Percentiles rank a stretch among this genome's conserved stretches.
Evolutionary conservation across 2,113 vertebrate genomes (phyloP).

Genomic region (Harpagus bidentatus): DNA sequence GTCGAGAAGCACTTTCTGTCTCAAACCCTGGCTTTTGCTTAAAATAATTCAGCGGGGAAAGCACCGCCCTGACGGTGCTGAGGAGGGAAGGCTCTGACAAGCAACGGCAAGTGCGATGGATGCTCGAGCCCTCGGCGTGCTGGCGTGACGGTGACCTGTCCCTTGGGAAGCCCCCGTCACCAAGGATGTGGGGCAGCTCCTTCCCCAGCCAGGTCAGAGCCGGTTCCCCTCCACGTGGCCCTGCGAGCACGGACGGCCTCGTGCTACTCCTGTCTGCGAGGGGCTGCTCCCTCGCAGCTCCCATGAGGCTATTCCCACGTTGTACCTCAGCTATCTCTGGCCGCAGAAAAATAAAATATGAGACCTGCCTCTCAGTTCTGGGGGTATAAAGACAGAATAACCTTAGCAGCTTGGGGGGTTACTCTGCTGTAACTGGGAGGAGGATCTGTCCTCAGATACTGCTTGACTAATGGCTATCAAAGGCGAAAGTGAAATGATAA

Average conservation of each 20-base stretch:
- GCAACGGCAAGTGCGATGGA: neutral
- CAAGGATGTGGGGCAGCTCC: neutral
- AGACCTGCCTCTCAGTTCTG: neutral
- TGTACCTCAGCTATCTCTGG: neutral
- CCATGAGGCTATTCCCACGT: fast-evolving
- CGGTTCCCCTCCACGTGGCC: fast-evolving
- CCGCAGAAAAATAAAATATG: neutral
- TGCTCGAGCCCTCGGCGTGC: fast-evolving
- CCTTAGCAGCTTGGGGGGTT: neutral
- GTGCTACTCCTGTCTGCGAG: neutral
- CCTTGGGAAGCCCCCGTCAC: neutral
- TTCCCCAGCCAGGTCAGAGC: neutral
- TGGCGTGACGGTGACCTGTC: neutral
- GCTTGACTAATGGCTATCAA: neutral
- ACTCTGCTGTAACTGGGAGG: neutral
- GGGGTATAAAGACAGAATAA: neutral
- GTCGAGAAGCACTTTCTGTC: neutral
- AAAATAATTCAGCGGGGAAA: neutral
- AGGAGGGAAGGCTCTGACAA: neutral
- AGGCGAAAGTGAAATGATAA: neutral
- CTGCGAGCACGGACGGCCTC: fast-evolving
- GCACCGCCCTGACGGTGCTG: fast-evolving
- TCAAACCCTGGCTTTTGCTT: neutral
- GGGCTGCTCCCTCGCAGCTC: neutral
- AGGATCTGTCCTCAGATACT: neutral